Evolutionary conservation across 2,113 vertebrate genomes (phyloP).

Genomic region (Myodes glareolus): DNA sequence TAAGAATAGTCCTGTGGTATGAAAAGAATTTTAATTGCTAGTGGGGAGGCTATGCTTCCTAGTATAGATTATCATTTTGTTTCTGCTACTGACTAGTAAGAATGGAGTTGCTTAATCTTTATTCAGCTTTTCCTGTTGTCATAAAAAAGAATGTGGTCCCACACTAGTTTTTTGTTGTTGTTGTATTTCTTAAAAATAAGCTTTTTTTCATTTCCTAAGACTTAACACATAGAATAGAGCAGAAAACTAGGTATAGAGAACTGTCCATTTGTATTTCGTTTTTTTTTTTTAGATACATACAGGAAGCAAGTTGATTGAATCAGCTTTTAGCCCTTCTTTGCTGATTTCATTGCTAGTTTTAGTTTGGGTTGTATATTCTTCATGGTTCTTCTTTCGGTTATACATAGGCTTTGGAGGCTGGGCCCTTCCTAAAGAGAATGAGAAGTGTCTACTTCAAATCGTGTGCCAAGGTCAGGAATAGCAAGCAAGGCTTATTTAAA

Average conservation of each 20-base stretch:
- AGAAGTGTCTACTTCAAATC: background rate
- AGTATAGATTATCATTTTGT: background rate
- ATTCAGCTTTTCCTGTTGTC: background rate
- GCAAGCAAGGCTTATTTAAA: background rate
- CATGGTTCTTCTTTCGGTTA: background rate
- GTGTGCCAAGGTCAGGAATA: background rate
- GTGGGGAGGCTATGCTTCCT: background rate
- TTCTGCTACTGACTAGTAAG: conserved; percentile 1
- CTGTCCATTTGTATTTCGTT: background rate
- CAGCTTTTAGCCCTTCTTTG: background rate
- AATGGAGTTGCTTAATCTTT: background rate
- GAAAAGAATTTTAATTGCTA: conserved; percentile 20
- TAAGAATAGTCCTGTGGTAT: background rate
- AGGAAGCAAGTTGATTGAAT: background rate
- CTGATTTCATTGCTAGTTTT: background rate
- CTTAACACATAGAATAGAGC: background rate
- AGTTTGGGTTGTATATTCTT: background rate
- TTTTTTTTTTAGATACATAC: background rate
- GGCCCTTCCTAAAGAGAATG: background rate
- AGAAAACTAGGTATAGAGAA: background rate
- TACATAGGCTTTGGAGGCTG: background rate
- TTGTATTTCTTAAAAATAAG: background rate
- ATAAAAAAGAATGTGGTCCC: background rate
- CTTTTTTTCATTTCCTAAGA: background rate
- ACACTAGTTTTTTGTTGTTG: background rate